Evolutionary conservation across 2,888 invertebrate genomes (phyloP).

Genomic region (Drosophila putrida): DNA sequence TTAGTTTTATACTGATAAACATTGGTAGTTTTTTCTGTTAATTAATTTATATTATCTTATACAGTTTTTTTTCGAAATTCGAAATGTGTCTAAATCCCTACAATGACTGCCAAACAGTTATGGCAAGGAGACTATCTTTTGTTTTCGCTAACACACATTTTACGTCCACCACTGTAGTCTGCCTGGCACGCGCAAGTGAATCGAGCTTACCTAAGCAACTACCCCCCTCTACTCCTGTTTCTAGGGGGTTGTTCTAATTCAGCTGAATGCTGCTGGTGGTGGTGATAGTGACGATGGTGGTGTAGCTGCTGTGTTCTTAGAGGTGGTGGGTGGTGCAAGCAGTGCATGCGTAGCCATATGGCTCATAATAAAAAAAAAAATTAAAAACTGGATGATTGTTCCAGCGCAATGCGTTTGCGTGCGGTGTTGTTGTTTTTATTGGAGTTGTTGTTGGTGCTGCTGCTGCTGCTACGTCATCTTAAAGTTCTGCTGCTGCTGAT

Average conservation of each 20-base stretch:
- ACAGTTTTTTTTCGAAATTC: no score
- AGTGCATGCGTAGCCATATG: slow-evolving; percentile 74
- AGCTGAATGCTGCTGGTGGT: slow-evolving; percentile 22
- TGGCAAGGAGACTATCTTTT: no score
- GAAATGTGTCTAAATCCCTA: no score
- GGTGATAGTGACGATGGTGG: slow-evolving; percentile 7
- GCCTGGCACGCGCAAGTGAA: slow-evolving; percentile 70
- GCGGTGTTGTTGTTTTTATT: slow-evolving; percentile 43
- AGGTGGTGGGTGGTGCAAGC: slow-evolving; percentile 58
- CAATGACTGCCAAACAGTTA: no score
- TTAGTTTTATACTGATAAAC: no score
- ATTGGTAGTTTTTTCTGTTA: no score
- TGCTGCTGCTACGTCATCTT: neutral
- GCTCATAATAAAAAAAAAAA: slow-evolving; percentile 1
- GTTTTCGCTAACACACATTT: neutral
- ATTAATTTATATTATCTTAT: no score
- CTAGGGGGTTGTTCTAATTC: slow-evolving; percentile 25
- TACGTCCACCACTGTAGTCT: slow-evolving; percentile 46
- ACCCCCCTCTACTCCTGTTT: slow-evolving; percentile 19
- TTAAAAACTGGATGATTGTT: slow-evolving; percentile 13
- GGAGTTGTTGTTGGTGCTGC: slow-evolving; percentile 4
- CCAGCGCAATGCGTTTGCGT: slow-evolving; percentile 62
- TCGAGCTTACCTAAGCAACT: slow-evolving; percentile 52
- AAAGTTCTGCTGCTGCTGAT: slow-evolving; percentile 5
- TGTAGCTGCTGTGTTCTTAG: slow-evolving; percentile 1